phyloP scores from a whole-genome alignment of 2,888 invertebrate species.

The Euphydryas editha region DNA sequence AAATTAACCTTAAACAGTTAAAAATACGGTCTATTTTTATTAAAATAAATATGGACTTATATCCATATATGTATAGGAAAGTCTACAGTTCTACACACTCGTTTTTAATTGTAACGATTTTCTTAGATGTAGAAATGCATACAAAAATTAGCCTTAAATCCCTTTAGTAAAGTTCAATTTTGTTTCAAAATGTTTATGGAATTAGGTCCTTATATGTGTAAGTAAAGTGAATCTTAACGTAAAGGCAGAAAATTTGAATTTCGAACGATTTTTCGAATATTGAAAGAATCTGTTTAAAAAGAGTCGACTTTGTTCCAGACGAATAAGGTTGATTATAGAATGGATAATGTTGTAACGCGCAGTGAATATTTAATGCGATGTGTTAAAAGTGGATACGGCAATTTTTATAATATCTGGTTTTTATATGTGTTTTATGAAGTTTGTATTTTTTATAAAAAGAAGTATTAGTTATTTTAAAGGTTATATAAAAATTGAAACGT shows the following conservation, averaged over 20 bases:
- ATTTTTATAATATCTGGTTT: background rate
- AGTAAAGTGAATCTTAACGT: background rate
- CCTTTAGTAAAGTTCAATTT: background rate
- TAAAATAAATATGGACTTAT: too few relatives aligned
- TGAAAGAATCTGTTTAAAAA: background rate
- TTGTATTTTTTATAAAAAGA: background rate
- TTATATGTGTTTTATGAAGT: background rate
- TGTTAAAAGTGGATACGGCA: constrained; percentile 29
- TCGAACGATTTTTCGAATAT: constrained; percentile 6
- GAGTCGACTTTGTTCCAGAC: background rate
- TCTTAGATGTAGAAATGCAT: background rate
- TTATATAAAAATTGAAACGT: too few relatives aligned
- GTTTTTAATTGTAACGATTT: too few relatives aligned
- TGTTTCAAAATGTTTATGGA: background rate
- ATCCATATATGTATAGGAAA: too few relatives aligned
- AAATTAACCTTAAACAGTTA: too few relatives aligned
- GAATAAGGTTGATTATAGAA: background rate
- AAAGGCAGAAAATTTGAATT: background rate
- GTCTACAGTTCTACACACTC: too few relatives aligned
- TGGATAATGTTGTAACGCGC: constrained; percentile 43
- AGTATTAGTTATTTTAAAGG: background rate
- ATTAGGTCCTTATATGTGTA: constrained; percentile 4
- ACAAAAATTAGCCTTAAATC: background rate
- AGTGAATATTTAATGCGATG: constrained; percentile 55
- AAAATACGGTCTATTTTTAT: too few relatives aligned